A percentile compares a stretch with the other conserved stretches of the same genome.
phyloP scores from a whole-genome alignment of 2,113 vertebrate species.

The Centrocercus urophasianus region DNA sequence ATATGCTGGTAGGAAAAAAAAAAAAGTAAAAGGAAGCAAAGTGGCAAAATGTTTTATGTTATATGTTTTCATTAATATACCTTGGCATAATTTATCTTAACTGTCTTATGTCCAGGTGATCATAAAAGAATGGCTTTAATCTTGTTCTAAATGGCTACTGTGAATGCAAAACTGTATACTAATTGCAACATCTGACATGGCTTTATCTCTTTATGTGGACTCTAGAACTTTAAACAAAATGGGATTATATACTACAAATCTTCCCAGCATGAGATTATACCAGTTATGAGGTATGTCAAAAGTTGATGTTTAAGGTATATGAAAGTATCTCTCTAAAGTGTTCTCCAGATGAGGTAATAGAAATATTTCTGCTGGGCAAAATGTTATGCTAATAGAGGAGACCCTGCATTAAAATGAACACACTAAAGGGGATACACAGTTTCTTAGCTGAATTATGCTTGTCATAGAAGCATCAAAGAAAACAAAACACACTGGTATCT shows the following conservation, averaged over 20 bases:
- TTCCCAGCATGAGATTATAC: neutral
- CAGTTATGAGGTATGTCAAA: neutral
- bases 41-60: neutral
- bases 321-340: neutral
- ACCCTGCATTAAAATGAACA: slow-evolving; percentile 25
- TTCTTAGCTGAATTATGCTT: slow-evolving; percentile 46
- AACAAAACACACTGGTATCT: neutral
- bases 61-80: neutral
- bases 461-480: neutral
- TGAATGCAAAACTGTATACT: neutral
- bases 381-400: slow-evolving; percentile 3
- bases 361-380: neutral
- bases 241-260: neutral
- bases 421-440: slow-evolving; percentile 13
- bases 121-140: neutral
- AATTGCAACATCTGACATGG: neutral
- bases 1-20: neutral
- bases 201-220: neutral
- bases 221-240: neutral
- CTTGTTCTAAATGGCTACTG: neutral
- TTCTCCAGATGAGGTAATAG: neutral
- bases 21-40: neutral
- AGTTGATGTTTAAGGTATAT: neutral
- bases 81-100: neutral
- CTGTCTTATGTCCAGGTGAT: neutral